These are phyloP conservation scores for Vidua chalybeata DNA, from an alignment of 2,113 vertebrate genomes.

Conservation along the genomic window DNA sequence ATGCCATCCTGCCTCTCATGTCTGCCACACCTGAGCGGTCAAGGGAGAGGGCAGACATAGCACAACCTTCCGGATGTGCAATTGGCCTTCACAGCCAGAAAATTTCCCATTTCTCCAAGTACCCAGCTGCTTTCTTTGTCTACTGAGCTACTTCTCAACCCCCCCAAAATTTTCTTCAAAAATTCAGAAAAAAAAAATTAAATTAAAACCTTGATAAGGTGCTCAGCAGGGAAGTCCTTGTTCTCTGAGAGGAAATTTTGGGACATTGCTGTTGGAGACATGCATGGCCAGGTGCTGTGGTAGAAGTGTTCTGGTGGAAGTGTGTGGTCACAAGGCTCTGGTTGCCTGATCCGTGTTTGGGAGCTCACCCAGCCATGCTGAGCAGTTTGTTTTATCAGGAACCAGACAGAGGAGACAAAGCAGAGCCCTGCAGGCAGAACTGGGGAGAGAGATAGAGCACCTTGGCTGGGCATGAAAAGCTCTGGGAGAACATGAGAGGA, in stretches of 20 bases:
- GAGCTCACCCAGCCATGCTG: not conserved
- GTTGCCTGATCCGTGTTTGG: not conserved
- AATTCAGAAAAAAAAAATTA: not conserved
- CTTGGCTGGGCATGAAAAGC: not conserved
- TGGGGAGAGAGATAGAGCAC: not conserved
- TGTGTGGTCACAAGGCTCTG: accelerated
- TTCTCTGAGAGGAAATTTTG: not conserved
- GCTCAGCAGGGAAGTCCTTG: too few species aligned
- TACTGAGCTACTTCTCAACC: not conserved
- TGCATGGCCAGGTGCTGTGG: not conserved
- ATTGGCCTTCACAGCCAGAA: not conserved
- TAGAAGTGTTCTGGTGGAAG: not conserved
- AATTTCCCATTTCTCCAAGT: not conserved
- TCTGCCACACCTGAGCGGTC: not conserved
- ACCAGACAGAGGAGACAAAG: not conserved
- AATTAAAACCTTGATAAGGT: not conserved
- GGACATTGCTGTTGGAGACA: not conserved
- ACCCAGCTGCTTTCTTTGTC: not conserved
- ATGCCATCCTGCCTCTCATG: not conserved
- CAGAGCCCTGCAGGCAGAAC: not conserved
- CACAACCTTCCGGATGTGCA: not conserved
- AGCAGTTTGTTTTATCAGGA: not conserved
- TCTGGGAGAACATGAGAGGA: not conserved
- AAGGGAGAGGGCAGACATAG: accelerated
- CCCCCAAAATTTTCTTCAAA: accelerated